These are phyloP conservation scores for Nesoenas mayeri DNA, from an alignment of 2,113 vertebrate genomes.

Conservation along the genomic window DNA sequence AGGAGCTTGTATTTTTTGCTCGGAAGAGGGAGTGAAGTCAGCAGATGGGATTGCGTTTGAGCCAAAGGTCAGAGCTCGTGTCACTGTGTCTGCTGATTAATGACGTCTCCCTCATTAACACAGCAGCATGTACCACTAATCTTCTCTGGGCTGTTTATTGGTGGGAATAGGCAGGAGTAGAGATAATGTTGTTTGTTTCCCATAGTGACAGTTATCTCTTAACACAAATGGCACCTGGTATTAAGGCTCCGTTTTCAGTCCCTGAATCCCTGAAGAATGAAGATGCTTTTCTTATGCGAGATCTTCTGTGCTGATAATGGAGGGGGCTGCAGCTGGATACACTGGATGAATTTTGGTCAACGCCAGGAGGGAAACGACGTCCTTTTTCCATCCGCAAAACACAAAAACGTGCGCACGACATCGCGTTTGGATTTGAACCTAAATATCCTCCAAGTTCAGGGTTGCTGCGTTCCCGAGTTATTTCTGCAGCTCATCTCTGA, in stretches of 20 bases:
- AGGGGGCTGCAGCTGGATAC: not conserved
- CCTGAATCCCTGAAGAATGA: not conserved
- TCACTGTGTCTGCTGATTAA: not conserved
- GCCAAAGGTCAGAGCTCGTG: not conserved
- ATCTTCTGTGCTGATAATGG: not conserved
- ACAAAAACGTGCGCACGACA: accelerated
- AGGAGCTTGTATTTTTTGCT: not conserved
- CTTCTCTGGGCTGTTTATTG: not conserved
- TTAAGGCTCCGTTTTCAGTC: not conserved
- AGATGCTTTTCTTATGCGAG: not conserved
- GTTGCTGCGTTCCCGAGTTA: not conserved
- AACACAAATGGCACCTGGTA: not conserved
- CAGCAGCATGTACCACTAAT: not conserved
- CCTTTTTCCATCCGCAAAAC: not conserved
- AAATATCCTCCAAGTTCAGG: not conserved
- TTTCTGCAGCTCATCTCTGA: not conserved
- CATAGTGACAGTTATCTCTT: not conserved
- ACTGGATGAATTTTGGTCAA: not conserved
- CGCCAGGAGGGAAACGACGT: not conserved
- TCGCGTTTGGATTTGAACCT: not conserved
- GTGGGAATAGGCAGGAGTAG: not conserved
- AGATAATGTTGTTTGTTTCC: not conserved
- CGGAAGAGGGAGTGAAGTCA: not conserved
- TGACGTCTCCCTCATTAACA: not conserved
- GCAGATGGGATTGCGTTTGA: not conserved